phyloP scores from a whole-genome alignment of 1,140 invertebrate species.

The Hyles euphorbiae region DNA sequence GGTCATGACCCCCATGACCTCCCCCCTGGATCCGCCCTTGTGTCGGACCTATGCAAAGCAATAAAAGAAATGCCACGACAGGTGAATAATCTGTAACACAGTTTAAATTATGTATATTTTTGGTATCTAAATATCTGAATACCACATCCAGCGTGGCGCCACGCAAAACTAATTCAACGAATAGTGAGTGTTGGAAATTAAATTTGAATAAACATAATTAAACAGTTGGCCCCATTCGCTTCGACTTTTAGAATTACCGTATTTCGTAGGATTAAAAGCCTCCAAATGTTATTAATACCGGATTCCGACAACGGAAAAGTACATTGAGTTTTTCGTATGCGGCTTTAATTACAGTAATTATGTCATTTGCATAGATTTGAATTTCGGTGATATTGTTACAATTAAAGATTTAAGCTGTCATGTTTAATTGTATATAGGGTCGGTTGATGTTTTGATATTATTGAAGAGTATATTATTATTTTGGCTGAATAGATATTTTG shows the following conservation, averaged over 20 bases:
- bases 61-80: too few species aligned
- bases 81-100: too few species aligned
- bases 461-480: too few species aligned
- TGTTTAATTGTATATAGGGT: too few species aligned
- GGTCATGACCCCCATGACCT: too few species aligned
- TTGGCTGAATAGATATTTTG: too few species aligned
- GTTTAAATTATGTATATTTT: too few species aligned
- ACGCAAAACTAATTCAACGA: constrained; percentile 9
- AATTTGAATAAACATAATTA: constrained; percentile 56
- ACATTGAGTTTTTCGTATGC: constrained; percentile 20
- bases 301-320: constrained; percentile 25
- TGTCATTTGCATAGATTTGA: constrained; percentile 27
- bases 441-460: background rate
- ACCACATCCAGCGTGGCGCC: constrained; percentile 1
- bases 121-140: background rate
- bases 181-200: constrained; percentile 36
- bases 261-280: constrained; percentile 30
- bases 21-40: too few species aligned
- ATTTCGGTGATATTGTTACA: constrained; percentile 1
- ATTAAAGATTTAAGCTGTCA: background rate
- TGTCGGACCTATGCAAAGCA: too few species aligned
- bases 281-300: constrained; percentile 30
- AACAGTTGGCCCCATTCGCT: constrained; percentile 39
- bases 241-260: constrained; percentile 41
- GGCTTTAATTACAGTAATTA: constrained; percentile 32